Conservation (phyloP, 2,888 invertebrate genomes). For the Metacarcinus magister region DNA sequence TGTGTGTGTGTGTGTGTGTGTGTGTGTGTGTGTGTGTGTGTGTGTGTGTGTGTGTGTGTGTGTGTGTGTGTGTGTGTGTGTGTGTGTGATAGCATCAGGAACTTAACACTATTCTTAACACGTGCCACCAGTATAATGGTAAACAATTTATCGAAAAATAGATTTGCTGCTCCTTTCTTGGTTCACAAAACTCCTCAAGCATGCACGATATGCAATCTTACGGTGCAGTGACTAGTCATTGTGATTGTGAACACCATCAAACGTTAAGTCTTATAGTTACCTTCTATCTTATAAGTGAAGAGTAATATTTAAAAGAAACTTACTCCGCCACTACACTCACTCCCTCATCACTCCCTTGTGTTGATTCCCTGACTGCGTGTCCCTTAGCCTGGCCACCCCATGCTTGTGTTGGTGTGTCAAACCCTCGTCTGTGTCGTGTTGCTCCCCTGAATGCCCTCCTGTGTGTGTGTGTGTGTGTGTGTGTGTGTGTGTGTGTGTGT, state of each 20-base stretch:
- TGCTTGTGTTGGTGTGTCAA: constrained; percentile 45
- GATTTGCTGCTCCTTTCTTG: no score
- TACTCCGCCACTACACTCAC: background rate
- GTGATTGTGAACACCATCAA: background rate
- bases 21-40: background rate
- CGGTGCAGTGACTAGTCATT: background rate
- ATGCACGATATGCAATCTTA: no score
- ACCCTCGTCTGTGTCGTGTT: constrained; percentile 23
- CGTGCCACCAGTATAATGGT: no score
- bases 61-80: background rate
- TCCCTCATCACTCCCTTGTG: background rate
- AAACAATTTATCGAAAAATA: no score
- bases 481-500: constrained; percentile 47
- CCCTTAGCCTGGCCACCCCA: constrained; percentile 4
- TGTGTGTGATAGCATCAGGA: background rate
- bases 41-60: no score
- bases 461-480: background rate
- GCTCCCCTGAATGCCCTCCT: background rate
- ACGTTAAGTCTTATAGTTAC: background rate
- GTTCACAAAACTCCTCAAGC: no score
- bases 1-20: constrained; percentile 34
- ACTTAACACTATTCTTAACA: no score
- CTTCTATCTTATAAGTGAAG: background rate
- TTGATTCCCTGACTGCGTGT: constrained; percentile 30
- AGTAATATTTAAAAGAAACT: background rate